phyloP scores from a whole-genome alignment of 2,888 invertebrate species.

The Dusona sp. region DNA sequence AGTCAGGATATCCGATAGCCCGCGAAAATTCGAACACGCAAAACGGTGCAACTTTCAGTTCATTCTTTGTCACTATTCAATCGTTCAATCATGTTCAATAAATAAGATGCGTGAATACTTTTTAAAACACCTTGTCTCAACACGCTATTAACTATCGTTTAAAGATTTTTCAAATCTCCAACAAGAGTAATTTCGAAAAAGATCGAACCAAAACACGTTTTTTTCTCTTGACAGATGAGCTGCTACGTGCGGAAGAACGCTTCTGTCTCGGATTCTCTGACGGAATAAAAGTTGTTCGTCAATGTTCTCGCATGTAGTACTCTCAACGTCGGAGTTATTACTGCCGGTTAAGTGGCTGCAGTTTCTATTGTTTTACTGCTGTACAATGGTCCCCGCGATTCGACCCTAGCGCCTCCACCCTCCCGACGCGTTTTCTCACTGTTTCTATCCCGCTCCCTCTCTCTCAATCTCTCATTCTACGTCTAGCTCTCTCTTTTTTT shows the following conservation, averaged over 20 bases:
- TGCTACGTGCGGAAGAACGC: constrained; percentile 38
- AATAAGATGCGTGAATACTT: neutral
- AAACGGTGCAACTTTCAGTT: neutral
- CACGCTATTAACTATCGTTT: neutral
- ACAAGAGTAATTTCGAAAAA: neutral
- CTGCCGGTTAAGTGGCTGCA: constrained; percentile 79
- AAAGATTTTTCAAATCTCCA: neutral
- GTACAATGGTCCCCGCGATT: constrained; percentile 77
- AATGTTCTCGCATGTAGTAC: constrained; percentile 72
- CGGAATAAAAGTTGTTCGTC: constrained; percentile 42
- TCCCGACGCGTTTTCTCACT: constrained; percentile 60
- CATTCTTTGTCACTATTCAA: neutral
- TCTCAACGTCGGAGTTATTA: constrained; percentile 78
- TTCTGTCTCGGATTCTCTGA: constrained; percentile 50
- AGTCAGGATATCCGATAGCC: constrained; percentile 38
- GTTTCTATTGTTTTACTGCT: constrained; percentile 84
- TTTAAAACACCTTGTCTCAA: neutral
- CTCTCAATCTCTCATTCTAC: neutral
- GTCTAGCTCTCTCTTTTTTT: constrained; percentile 4
- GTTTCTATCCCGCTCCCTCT: constrained; percentile 29
- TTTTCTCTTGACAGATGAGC: constrained; percentile 12
- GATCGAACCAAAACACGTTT: neutral
- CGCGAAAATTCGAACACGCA: constrained; percentile 56
- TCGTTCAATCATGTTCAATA: neutral
- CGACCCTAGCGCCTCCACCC: constrained; percentile 79